Evolutionary conservation across 2,797 vertebrate species (phyloP).

Genomic region (Acrocephalus scirpaceus): DNA sequence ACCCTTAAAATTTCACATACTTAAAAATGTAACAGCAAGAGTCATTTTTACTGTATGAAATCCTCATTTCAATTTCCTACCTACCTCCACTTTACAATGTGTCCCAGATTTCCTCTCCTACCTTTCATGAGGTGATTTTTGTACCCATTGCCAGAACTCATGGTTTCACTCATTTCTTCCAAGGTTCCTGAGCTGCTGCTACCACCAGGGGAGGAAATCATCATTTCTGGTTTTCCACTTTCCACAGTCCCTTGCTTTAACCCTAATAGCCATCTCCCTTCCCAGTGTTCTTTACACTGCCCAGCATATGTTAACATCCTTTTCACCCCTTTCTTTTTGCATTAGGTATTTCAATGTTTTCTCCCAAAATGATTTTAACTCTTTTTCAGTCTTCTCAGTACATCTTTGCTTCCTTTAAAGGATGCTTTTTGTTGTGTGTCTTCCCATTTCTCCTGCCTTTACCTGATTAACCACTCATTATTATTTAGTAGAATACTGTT

Average conservation of each 20-base stretch:
- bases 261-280: background rate
- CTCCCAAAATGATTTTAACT: background rate
- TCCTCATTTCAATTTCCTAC: background rate
- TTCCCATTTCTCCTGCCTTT: background rate
- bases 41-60: background rate
- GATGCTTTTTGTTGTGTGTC: background rate
- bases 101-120: background rate
- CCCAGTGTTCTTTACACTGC: background rate
- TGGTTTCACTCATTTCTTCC: constrained; percentile 2
- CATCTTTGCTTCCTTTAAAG: background rate
- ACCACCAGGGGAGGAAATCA: background rate
- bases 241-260: background rate
- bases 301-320: background rate
- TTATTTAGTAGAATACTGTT: background rate
- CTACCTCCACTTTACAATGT: background rate
- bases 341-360: background rate
- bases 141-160: background rate
- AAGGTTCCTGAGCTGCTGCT: background rate
- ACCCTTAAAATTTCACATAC: background rate
- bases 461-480: background rate
- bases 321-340: background rate
- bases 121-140: background rate
- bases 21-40: background rate
- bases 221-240: background rate
- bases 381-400: background rate